Percentiles rank a stretch among this genome's conserved stretches.
Evolutionary conservation across 1,140 invertebrate species (phyloP).

Genomic region (Drosophila kurseongensis): DNA sequence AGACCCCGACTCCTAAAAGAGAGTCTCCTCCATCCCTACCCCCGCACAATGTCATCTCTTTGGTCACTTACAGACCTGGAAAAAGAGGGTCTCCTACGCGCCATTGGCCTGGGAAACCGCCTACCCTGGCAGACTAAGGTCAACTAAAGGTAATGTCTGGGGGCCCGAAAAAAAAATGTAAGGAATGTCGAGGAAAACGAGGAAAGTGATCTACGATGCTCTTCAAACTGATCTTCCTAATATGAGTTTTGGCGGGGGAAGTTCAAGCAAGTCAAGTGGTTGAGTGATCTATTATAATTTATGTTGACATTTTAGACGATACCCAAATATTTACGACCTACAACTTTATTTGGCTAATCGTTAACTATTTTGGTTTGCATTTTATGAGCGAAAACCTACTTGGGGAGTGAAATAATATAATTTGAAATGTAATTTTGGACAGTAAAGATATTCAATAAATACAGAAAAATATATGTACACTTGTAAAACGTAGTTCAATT

Average conservation of each 20-base stretch:
- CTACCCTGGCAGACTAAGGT: neutral
- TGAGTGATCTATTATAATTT: constrained; percentile 2
- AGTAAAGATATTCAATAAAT: no score
- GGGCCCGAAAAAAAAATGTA: neutral
- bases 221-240: constrained; percentile 6
- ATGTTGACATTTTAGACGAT: constrained; percentile 3
- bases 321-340: constrained; percentile 4
- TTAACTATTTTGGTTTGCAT: neutral
- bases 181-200: constrained; percentile 11
- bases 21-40: neutral
- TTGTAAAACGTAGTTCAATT: no score
- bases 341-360: constrained; percentile 1
- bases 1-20: no score
- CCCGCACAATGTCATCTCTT: constrained; percentile 2
- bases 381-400: neutral
- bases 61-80: constrained; percentile 4
- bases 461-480: no score
- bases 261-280: constrained; percentile 8
- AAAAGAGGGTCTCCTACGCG: neutral
- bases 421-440: neutral
- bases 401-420: neutral
- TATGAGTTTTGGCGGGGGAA: constrained; percentile 1
- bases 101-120: constrained; percentile 14
- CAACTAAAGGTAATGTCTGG: neutral
- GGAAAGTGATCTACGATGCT: constrained; percentile 28